Percentiles rank a stretch among this genome's conserved stretches.
These are phyloP conservation scores for Octopus sinensis DNA, from an alignment of 1,140 invertebrate genomes.

Conservation along the genomic window DNA sequence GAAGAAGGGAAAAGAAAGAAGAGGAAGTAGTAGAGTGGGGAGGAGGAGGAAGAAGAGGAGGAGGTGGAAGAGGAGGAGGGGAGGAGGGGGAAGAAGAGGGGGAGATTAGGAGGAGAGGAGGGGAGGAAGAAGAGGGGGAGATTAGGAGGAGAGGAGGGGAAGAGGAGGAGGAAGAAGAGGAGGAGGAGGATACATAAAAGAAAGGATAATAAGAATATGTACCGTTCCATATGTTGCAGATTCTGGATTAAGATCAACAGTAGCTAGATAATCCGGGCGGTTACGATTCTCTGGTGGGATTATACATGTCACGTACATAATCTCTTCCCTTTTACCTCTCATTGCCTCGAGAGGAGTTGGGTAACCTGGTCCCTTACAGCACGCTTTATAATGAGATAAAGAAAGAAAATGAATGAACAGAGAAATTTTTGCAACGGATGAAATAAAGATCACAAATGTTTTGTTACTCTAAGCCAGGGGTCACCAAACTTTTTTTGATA, in stretches of 20 bases:
- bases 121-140: no score
- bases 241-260: constrained; percentile 84
- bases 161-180: neutral
- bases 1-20: neutral
- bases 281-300: constrained; percentile 33
- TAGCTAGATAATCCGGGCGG: constrained; percentile 79
- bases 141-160: neutral
- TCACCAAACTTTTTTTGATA: no score
- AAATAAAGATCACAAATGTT: no score
- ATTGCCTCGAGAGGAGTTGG: constrained; percentile 74
- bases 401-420: no score
- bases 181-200: no score
- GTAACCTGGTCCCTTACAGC: constrained; percentile 53
- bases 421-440: no score
- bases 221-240: constrained; percentile 85
- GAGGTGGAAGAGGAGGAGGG: no score
- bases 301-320: constrained; percentile 81
- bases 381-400: constrained; percentile 15
- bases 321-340: constrained; percentile 75
- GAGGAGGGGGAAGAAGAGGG: neutral
- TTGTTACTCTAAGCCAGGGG: no score
- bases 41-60: constrained; percentile 1
- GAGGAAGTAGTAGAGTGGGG: constrained; percentile 9
- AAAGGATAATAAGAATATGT: constrained; percentile 20
- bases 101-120: no score